Evolutionary conservation across 2,888 invertebrate species (phyloP), one percentile per base, ranked within the genome.

Genomic region (Hypercompe scribonia): DNA sequence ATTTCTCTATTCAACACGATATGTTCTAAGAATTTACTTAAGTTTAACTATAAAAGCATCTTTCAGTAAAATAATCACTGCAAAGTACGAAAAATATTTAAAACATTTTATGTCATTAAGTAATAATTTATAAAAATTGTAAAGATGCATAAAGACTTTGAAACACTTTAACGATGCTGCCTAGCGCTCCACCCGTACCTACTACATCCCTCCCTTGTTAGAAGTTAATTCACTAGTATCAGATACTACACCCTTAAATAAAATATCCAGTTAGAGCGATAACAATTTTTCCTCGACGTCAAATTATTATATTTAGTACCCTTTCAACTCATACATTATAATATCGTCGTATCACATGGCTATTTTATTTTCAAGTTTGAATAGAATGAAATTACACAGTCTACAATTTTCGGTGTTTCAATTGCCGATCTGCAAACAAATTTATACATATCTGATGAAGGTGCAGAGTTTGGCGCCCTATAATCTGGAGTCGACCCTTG

Each of bases 401-500:
- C 89, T 91, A 92, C 90, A 93, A 93, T 94, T 94, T 93, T 90
- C 86, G 88, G 84, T 85, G 89, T 88, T 90, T 90, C 90, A 93
- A 92, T 92, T 89, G 92, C 88, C 87, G 85, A 86, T 90, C 89
- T 89, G 89, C 91, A 92, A 93, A 92, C 91, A 91, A 91, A 90
- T 92, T 94, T 93, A 93, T 94, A 93, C 93, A 93, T 93, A 92
- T 93, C 93, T 93, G 93, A 95, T 94, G 94, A 94, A 94, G 95
- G 94, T 94, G 94, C 90, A 93, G 92, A 91, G 90, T 94, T 94
- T 92, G 91, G 92, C 94, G 93, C 95, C 94, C 94, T 95, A 92
- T 95, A 95, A 95, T 95, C 94, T 94, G 91, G 93, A 94, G 93
- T 93, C 91, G 93, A 88, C 93, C 91, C 95, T 95, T 95, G 95